Evolutionary conservation across 2,113 vertebrate species (phyloP), one percentile per base, ranked within the genome.

Genomic region (Montifringilla adamsi): DNA sequence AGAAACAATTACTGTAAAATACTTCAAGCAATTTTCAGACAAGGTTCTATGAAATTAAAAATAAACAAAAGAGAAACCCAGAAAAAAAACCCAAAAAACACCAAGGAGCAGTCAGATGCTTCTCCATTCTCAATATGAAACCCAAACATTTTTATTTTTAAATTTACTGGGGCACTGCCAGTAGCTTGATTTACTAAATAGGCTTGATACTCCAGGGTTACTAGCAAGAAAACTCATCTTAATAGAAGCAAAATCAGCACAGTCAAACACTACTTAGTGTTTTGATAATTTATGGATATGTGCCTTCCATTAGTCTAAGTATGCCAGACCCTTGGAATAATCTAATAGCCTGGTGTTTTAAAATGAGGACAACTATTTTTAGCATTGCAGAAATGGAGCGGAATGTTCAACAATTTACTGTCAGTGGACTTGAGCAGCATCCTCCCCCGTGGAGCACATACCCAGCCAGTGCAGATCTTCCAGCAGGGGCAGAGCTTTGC

Each of bases 301-400:
- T 81, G 90, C 55, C 68, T 94, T 95, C 85, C 87, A 90, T 90
- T 93, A 93, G 55, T 35, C 68, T 67, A 64, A 86, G 68, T 81
- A 76, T 53, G 85, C 75, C 90, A 95, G 85, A 88, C 59, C 85
- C 79, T 41, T 86, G 72, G 85, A 94, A 93, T 95, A 96, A 95
- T 91, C 90, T 88, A 94, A 95, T 91, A 87, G 91, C 60, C 72
- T 20, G 3, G 80, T 77, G 90, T 95, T 95, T 96, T 88, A 86
- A 92, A 96, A 95, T 22, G 90, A 91, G 94, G 76, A 92, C 94
- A 94, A 84, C 95, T 97, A 95, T 96, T 96, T 97, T 95, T 96
- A 95, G 92, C 83, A 56, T 31, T 75, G 90, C 88, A 94, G 88
- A 94, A 96, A 95, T 78, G 92, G 88, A 97, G 94, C 1, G 64